These are phyloP conservation scores for Arenicola marina DNA, from an alignment of 2,888 invertebrate species.

Conservation along the genomic window DNA sequence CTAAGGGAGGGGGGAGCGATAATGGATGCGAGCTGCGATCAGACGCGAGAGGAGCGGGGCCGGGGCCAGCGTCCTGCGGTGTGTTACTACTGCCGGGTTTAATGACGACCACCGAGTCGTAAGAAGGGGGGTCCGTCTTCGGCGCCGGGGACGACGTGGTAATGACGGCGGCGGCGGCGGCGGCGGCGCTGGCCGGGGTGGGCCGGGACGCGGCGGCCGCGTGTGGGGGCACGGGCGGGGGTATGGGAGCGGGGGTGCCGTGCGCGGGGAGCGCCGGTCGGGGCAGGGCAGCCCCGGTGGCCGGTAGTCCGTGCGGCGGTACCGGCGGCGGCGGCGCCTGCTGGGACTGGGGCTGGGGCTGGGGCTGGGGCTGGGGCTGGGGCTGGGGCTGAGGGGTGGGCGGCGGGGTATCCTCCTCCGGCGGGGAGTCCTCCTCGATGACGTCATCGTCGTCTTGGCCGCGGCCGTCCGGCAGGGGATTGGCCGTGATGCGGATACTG, in stretches of 20 bases:
- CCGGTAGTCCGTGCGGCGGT: constrained; percentile 8
- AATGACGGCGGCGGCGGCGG: neutral
- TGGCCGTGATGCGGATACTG: constrained; percentile 60
- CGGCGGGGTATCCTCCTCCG: neutral
- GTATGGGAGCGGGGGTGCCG: neutral
- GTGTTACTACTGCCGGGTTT: neutral
- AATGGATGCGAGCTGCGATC: too few species aligned
- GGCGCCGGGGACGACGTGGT: too few species aligned
- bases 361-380: neutral
- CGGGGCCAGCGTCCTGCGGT: neutral
- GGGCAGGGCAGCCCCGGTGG: too few species aligned
- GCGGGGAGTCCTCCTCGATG: constrained; percentile 8
- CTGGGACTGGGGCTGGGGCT: neutral
- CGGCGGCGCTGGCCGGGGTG: constrained; percentile 5
- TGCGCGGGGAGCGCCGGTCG: neutral
- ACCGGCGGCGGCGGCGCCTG: constrained; percentile 3
- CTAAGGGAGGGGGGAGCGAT: neutral
- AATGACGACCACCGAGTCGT: neutral
- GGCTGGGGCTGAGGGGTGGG: neutral
- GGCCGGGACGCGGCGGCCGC: constrained; percentile 4
- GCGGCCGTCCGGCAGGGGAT: constrained; percentile 14
- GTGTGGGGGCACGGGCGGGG: too few species aligned
- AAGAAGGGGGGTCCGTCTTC: neutral
- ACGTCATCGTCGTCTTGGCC: constrained; percentile 6
- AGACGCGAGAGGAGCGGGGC: neutral